Evolutionary conservation across 2,888 invertebrate species (phyloP).

Genomic region (Pristionchus fissidentatus): DNA sequence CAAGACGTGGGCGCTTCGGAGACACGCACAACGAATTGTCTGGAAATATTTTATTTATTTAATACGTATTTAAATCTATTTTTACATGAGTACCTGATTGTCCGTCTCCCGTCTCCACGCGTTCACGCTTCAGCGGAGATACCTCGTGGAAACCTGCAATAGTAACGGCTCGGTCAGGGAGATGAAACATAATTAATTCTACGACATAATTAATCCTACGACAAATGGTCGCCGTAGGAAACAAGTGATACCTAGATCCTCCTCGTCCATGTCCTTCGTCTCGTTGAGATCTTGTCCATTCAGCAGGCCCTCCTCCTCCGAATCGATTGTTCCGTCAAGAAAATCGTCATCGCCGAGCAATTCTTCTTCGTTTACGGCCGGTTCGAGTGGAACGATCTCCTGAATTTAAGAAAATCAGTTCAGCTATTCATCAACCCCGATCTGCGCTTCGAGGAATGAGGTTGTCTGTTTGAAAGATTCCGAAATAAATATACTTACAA

Average conservation of each 20-base stretch:
- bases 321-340: conserved; percentile 11
- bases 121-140: conserved; percentile 29
- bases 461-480: neutral
- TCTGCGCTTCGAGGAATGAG: neutral
- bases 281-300: conserved; percentile 1
- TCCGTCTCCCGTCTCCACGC: neutral
- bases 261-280: neutral
- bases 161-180: neutral
- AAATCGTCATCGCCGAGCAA: conserved; percentile 23
- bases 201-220: neutral
- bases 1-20: conserved; percentile 16
- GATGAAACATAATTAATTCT: neutral
- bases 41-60: neutral
- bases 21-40: neutral
- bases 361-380: neutral
- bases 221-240: neutral
- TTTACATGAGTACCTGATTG: neutral
- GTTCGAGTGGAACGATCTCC: neutral
- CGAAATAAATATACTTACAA: neutral
- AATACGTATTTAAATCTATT: neutral
- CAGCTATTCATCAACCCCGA: no score
- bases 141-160: conserved; percentile 25
- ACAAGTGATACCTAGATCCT: neutral
- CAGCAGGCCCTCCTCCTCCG: conserved; percentile 18
- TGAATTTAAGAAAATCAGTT: neutral